Evolutionary conservation across 2,888 invertebrate species (phyloP).

Genomic region (Molorchus minor): DNA sequence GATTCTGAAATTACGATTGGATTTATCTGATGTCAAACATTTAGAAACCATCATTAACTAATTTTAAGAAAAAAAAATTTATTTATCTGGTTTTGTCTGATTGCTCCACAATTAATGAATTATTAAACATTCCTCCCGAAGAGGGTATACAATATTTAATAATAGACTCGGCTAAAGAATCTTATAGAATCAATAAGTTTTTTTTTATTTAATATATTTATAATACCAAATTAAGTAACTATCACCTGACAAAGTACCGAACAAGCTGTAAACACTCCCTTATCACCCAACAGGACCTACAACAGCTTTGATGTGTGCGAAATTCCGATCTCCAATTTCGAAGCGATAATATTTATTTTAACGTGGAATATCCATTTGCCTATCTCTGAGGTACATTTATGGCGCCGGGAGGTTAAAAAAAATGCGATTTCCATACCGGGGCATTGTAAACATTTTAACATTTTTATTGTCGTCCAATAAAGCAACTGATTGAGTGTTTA

Average conservation of each 20-base stretch:
- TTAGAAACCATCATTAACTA: too few species aligned
- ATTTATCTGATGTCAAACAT: too few species aligned
- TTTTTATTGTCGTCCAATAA: conserved; percentile 27
- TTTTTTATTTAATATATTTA: too few species aligned
- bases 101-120: too few species aligned
- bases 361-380: conserved; percentile 23
- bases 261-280: conserved; percentile 21
- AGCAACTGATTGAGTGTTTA: conserved; percentile 27
- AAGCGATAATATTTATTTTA: conserved; percentile 23
- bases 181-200: too few species aligned
- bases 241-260: conserved; percentile 15
- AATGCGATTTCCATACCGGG: conserved; percentile 19
- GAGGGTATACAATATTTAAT: too few species aligned
- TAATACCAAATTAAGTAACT: conserved; percentile 1
- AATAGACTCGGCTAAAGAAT: too few species aligned
- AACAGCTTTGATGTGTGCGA: conserved; percentile 17
- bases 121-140: too few species aligned
- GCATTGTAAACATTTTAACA: conserved; percentile 30
- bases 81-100: too few species aligned
- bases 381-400: conserved; percentile 6
- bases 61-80: too few species aligned
- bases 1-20: too few species aligned
- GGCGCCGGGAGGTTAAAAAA: conserved; percentile 21
- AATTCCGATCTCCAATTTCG: conserved; percentile 3
- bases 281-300: conserved; percentile 21